phyloP scores from a whole-genome alignment of 2,113 vertebrate species.

The Rana temporaria region DNA sequence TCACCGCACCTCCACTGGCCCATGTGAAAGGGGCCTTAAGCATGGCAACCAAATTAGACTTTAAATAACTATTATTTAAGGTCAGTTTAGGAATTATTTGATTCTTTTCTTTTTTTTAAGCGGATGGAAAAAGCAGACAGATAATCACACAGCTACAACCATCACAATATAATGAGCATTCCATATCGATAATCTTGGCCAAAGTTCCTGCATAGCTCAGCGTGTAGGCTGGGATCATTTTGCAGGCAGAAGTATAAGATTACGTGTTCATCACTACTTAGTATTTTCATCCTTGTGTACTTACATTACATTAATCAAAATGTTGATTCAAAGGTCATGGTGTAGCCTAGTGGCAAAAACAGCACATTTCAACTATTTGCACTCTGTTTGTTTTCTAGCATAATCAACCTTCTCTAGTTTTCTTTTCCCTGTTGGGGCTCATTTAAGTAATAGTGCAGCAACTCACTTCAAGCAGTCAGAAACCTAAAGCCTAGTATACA shows the following conservation, averaged over 20 bases:
- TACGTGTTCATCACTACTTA: slow-evolving; percentile 18
- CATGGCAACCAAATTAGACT: too few relatives aligned
- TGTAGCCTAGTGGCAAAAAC: neutral
- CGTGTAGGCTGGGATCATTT: slow-evolving; percentile 34
- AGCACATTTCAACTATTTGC: too few relatives aligned
- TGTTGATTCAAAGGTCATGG: neutral
- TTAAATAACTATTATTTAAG: neutral
- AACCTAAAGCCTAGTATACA: too few relatives aligned
- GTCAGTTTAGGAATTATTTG: neutral
- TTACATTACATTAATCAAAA: neutral
- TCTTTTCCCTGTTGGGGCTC: too few relatives aligned
- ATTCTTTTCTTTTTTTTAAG: neutral
- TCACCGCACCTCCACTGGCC: too few relatives aligned
- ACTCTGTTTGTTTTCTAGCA: too few relatives aligned
- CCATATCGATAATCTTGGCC: slow-evolving; percentile 18
- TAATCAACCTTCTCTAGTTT: too few relatives aligned
- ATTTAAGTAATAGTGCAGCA: too few relatives aligned
- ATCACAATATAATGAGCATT: slow-evolving; percentile 28
- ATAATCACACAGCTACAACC: slow-evolving; percentile 11
- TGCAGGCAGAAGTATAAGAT: slow-evolving; percentile 19
- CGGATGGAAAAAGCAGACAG: slow-evolving; percentile 11
- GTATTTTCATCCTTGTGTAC: neutral
- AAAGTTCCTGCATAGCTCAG: slow-evolving; percentile 6
- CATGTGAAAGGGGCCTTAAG: too few relatives aligned
- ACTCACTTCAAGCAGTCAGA: too few relatives aligned